A percentile compares a stretch with the other conserved stretches of the same genome.
phyloP scores from a whole-genome alignment of 2,888 invertebrate genomes.

The Caenorhabditis virilis region DNA sequence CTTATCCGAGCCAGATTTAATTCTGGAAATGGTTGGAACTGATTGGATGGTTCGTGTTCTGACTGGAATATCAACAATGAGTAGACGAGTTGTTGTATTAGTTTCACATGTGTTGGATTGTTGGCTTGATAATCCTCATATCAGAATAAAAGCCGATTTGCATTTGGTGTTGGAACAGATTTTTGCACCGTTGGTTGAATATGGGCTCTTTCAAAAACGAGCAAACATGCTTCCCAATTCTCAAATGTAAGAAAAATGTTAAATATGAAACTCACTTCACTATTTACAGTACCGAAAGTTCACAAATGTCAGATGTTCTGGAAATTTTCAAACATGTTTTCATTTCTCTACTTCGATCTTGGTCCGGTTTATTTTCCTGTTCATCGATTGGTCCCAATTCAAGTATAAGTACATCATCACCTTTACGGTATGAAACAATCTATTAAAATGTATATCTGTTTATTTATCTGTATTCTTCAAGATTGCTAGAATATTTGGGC shows the following conservation, averaged over 20 bases:
- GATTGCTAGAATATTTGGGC: slow-evolving; percentile 55
- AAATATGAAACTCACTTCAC: background rate
- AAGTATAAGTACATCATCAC: slow-evolving; percentile 50
- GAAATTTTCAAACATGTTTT: slow-evolving; percentile 47
- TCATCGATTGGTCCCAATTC: slow-evolving; percentile 48
- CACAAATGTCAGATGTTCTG: slow-evolving; percentile 35
- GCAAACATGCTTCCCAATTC: slow-evolving; percentile 16
- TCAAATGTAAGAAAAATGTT: slow-evolving; percentile 7
- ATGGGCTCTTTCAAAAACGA: slow-evolving; percentile 57
- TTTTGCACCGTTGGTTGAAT: slow-evolving; percentile 88
- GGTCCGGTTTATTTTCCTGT: slow-evolving; percentile 76
- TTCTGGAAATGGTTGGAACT: slow-evolving; percentile 57
- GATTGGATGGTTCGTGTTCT: slow-evolving; percentile 60
- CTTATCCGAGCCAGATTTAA: slow-evolving; percentile 46
- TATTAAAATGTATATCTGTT: no score
- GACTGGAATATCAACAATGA: slow-evolving; percentile 40
- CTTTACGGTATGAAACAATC: slow-evolving; percentile 48
- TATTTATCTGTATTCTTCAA: no score
- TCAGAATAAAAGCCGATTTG: slow-evolving; percentile 54
- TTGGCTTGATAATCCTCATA: slow-evolving; percentile 59
- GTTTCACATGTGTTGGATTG: slow-evolving; percentile 50
- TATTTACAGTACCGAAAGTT: slow-evolving; percentile 19
- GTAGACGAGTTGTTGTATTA: slow-evolving; percentile 39
- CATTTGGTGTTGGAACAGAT: slow-evolving; percentile 77
- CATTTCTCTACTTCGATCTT: slow-evolving; percentile 50